phyloP scores from a whole-genome alignment of 2,113 vertebrate species.

The Vanacampus margaritifer region DNA sequence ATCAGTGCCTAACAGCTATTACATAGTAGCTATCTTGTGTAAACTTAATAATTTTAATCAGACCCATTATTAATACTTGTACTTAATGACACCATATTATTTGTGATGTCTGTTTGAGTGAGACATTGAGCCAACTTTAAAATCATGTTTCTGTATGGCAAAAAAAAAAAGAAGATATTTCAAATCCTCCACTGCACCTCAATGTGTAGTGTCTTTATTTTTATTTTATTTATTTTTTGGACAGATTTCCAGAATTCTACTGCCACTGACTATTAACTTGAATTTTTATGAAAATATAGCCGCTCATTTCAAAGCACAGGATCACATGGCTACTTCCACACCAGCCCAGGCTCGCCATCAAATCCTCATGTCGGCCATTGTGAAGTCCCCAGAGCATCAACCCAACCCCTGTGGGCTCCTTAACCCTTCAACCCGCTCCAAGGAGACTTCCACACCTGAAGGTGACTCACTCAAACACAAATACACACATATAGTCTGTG shows the following conservation, averaged over 20 bases:
- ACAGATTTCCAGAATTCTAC: not conserved
- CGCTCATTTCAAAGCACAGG: conserved; percentile 91
- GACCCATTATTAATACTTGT: not conserved
- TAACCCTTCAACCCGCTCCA: conserved; percentile 87
- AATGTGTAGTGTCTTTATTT: not conserved
- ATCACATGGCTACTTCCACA: conserved; percentile 85
- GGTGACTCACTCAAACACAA: conserved; percentile 64
- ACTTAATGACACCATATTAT: not conserved
- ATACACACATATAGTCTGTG: not conserved
- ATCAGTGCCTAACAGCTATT: not conserved
- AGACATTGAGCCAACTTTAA: not conserved
- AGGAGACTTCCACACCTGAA: conserved; percentile 91
- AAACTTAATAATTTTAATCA: no score
- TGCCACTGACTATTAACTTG: conserved; percentile 2
- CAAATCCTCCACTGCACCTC: not conserved
- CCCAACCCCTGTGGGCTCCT: conserved; percentile 91
- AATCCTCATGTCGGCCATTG: conserved; percentile 97
- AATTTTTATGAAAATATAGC: conserved; percentile 67
- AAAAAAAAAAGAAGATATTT: not conserved
- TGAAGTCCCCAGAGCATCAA: conserved; percentile 95
- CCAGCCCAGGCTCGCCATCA: conserved; percentile 94
- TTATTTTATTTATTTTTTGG: no score
- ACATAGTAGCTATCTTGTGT: no score
- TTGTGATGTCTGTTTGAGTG: not conserved
- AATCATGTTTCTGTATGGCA: not conserved